Base-by-base conservation (phyloP, 2,113 vertebrate genomes). In the Phocoena sinus region DNA sequence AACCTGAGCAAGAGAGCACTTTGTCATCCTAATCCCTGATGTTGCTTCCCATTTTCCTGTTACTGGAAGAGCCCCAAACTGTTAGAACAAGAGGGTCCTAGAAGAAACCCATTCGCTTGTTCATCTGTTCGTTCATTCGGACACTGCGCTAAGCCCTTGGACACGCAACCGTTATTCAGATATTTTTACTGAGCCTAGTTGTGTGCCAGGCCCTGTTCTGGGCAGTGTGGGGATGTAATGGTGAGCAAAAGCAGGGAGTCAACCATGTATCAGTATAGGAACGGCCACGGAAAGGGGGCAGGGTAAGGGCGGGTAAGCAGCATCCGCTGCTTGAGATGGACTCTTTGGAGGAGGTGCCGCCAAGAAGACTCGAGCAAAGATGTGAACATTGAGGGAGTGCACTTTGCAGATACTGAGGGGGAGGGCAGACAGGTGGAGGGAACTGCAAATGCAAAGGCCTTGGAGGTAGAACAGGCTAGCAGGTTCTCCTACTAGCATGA, bases 201-300 rank as follows among this genome's bases (percentile, higher is more conserved):
- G 17, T 41, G 33, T 68, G 50, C 74, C 41, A 17, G 60, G 53
- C 53, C 26, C 44, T 8, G 38, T 31, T 5, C 38, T 8, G 90
- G 68, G 70, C 53, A 3, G 23, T 4, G 31, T 1, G 21, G 90
- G 58, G n/a, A 5, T 41, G 5, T 0, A 0, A 26, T 31, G 41
- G 70, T 26, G 23, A 76, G 15, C 77, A 21, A 21, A 6, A 15
- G 26, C 65, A 28, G 58, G 36, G 17, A 6, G 82, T 3, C 20
- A 36, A 21, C 21, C 44, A 12, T 23, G 1, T 20, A 12, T n/a
- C 50, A 36, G 0, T 8, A 17, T 0, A 58, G 36, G 62, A 36
- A 53, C 0, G 1, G 8, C 87, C 25, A 1, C 0, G n/a, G 8
- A 18, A 41, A 31, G 71, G 53, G n/a, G 33, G 25, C 31, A 6